Base-by-base conservation (phyloP, 2,888 invertebrate species). In the Synergus umbraculus region DNA sequence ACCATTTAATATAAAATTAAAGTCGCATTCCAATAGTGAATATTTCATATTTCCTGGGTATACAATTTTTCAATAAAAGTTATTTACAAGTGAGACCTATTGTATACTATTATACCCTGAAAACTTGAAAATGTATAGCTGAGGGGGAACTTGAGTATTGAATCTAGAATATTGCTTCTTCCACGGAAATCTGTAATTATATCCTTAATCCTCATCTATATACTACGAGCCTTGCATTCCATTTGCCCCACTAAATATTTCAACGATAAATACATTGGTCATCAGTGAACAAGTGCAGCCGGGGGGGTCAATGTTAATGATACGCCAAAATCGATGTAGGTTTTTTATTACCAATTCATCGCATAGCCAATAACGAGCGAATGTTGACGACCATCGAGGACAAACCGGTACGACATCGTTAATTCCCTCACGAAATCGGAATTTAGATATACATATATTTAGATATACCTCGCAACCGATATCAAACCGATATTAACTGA, bases 311-410 rank as follows among this genome's bases (percentile, higher is more conserved):
- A 83, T 63, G 81, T 79, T 85, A 83, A 82, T 78, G 83, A 82
- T 84, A 83, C 82, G 81, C 78, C 78, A 49, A 44, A 73, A 80
- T 82, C 82, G 81, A 84, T 83, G 81, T 79, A 78, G 82, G 81
- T 4, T 60, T 87, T 88, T 88, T 86, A 88, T 87, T 84, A 87
- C 83, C 87, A 87, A 88, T 87, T 87, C 87, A 88, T 88, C 86
- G 84, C 80, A 78, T 69, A 46, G 76, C 83, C 83, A 84, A 86
- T 84, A 86, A 85, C 86, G 83, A 80, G 79, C 76, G 77, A 60
- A 77, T 66, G 79, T 82, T 80, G 81, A 79, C 78, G 77, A 79
- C 81, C 77, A 54, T 77, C 76, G 76, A 46, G 80, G 77, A 79
- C 79, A 80, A 81, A 82, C 80, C 76, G 60, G n/a, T 79, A 78